Evolutionary conservation across 1,140 invertebrate species (phyloP).

Genomic region (Neelides sp.): DNA sequence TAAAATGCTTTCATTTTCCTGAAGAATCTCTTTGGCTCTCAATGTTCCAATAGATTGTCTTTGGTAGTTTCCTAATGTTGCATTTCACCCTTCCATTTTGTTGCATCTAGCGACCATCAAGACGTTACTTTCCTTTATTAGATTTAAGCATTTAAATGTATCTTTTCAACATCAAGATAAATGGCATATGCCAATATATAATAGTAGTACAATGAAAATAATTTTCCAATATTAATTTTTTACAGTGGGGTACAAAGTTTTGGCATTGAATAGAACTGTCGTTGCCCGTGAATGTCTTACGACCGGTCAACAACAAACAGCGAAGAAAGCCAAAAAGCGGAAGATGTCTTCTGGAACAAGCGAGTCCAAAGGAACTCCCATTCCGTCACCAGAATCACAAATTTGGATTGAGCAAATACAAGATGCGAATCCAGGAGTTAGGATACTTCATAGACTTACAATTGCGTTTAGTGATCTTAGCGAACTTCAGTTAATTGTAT

Average conservation of each 20-base stretch:
- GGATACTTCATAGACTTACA: slow-evolving; percentile 21
- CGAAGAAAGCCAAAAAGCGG: slow-evolving; percentile 21
- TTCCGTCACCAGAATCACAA: not conserved
- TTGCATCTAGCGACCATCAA: too few species aligned
- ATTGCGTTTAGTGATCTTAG: slow-evolving; percentile 20
- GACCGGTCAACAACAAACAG: not conserved
- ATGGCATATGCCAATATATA: too few species aligned
- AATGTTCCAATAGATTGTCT: not conserved
- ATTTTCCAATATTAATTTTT: not conserved
- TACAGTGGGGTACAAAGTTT: slow-evolving; percentile 19
- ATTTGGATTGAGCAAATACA: slow-evolving; percentile 17
- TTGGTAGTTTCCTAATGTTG: not conserved
- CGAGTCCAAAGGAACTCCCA: slow-evolving; percentile 7
- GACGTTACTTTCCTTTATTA: too few species aligned
- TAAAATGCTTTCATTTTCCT: not conserved
- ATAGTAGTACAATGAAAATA: not conserved
- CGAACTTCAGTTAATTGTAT: slow-evolving; percentile 23
- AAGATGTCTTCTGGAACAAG: slow-evolving; percentile 22
- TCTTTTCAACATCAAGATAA: too few species aligned
- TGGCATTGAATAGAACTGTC: slow-evolving; percentile 27
- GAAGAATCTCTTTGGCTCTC: not conserved
- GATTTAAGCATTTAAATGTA: too few species aligned
- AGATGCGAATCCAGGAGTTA: slow-evolving; percentile 1
- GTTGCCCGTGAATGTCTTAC: slow-evolving; percentile 14
- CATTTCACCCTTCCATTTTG: too few species aligned